Evolutionary conservation across 2,797 vertebrate genomes (phyloP), one percentile per base, ranked within the genome.

Genomic region (Arnoldichthys spilopterus): DNA sequence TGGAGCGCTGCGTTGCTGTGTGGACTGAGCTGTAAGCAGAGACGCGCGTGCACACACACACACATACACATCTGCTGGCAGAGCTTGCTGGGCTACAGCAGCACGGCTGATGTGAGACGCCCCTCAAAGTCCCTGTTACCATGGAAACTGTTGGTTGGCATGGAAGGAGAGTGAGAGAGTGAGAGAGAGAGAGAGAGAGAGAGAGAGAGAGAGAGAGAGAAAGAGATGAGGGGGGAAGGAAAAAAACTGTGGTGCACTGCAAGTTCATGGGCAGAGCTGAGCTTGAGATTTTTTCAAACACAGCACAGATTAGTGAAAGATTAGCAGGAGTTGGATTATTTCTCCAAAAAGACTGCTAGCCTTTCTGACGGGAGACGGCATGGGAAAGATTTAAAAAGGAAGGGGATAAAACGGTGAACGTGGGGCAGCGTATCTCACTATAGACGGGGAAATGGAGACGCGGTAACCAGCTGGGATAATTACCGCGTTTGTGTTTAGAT

Each of bases 101-200:
- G 83, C 83, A 83, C 88, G 91, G 76, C 74, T 82, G 80, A 84
- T 82, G 82, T 80, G 84, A 82, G 84, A 82, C 93, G 94, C 93
- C 93, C 93, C 91, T 91, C 67, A 80, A 90, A 93, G 90, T 92
- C 91, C 86, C 85, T 84, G 96, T 97, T 95, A 83, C 96, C 93
- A 91, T 94, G 92, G 95, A 92, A 95, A 96, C 96, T 91, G 87
- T 86, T 91, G 90, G 90, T 91, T 93, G 91, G 84, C 88, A 91
- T 88, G 69, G 47, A 76, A 62, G 26, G 15, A 72, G 75, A 74
- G 71, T 73, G 53, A 62, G 47, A 59, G 53, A 40, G 59, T 47
- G 24, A 34, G 58, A 11, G 24, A 22, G 18, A 30, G 18, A 40
- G 13, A 68, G 70, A 70, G 70, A 69, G 56, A 74, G 71, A 75